Evolutionary conservation across 2,113 vertebrate genomes (phyloP).

Genomic region (Ptyas mucosa): DNA sequence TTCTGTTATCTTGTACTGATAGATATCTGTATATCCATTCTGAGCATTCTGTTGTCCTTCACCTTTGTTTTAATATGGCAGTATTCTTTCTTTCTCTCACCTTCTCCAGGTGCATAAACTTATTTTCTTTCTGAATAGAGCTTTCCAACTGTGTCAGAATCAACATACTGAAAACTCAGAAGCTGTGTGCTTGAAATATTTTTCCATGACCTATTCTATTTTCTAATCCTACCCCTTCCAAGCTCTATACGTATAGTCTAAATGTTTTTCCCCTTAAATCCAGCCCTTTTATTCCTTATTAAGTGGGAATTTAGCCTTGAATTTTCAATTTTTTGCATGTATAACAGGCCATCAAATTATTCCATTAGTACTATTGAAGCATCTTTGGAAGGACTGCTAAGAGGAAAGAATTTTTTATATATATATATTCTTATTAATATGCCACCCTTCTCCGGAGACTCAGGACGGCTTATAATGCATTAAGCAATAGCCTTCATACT

Average conservation of each 20-base stretch:
- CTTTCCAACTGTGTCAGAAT: neutral
- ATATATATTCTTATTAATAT: too few species aligned
- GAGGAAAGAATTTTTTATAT: too few species aligned
- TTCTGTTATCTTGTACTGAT: neutral
- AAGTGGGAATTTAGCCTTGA: neutral
- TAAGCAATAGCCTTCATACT: too few species aligned
- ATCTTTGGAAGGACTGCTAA: neutral
- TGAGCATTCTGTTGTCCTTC: neutral
- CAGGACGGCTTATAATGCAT: too few species aligned
- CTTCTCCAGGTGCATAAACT: neutral
- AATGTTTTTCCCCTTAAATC: neutral
- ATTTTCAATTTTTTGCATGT: neutral
- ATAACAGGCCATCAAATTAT: neutral
- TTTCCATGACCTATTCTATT: neutral
- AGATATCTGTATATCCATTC: neutral
- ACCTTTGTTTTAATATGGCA: neutral
- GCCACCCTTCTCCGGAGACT: too few species aligned
- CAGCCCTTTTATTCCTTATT: neutral
- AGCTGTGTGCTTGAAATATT: neutral
- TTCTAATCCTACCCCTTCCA: neutral
- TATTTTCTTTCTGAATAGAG: neutral
- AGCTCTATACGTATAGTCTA: neutral
- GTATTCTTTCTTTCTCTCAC: neutral
- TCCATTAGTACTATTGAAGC: neutral
- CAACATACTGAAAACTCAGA: neutral